Conservation (phyloP, 2,113 vertebrate species). For the Polypterus senegalus region DNA sequence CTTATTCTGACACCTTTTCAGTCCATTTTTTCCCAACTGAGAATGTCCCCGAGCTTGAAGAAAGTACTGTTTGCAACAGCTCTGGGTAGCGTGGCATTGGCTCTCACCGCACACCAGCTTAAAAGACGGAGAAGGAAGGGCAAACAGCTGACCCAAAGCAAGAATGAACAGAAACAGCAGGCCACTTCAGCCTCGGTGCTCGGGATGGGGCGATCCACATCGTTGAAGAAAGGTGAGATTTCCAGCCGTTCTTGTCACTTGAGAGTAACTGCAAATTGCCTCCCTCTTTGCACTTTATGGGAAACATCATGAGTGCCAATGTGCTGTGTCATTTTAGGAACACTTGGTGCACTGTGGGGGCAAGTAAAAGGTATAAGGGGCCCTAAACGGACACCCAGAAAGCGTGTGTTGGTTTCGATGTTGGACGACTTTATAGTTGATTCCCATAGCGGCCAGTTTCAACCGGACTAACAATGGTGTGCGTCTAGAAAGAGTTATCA, state of each 20-base stretch:
- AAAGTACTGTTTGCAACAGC: constrained; percentile 93
- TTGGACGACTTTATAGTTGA: no score
- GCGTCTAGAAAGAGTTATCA: no score
- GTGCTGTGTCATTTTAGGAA: no score
- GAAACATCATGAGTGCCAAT: no score
- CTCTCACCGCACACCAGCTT: constrained; percentile 85
- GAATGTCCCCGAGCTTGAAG: constrained; percentile 75
- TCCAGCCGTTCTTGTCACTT: constrained; percentile 22
- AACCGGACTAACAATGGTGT: no score
- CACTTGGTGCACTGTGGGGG: no score
- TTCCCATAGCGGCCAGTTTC: no score
- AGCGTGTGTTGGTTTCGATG: no score
- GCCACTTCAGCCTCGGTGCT: constrained; percentile 62
- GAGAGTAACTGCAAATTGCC: no score
- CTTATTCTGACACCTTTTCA: constrained; percentile 25
- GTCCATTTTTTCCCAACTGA: constrained; percentile 88
- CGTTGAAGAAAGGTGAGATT: constrained; percentile 74
- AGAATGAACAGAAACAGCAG: constrained; percentile 50
- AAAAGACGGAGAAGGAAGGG: constrained; percentile 78
- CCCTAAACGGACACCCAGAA: no score
- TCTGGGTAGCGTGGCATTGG: constrained; percentile 82
- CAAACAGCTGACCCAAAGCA: constrained; percentile 57
- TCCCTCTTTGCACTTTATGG: no score
- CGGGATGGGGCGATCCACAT: constrained; percentile 59
- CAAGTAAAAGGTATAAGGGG: no score